phyloP scores from a whole-genome alignment of 1,140 invertebrate genomes.

The Drosophila guanche region DNA sequence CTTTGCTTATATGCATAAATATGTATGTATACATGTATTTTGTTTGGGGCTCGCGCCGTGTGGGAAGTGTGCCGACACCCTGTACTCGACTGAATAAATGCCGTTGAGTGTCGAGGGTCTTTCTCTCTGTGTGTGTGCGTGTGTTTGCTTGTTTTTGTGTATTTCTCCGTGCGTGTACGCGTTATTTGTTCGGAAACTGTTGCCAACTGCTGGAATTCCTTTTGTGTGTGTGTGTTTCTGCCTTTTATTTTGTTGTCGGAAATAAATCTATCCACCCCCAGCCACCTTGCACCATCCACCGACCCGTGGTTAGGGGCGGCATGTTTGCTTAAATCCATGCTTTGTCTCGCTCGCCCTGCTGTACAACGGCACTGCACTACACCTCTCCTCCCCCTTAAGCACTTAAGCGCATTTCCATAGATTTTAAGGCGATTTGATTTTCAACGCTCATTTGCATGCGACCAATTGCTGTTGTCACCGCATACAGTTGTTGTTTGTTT shows the following conservation, averaged over 20 bases:
- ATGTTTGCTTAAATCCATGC: conserved; percentile 60
- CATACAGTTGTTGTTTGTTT: conserved; percentile 11
- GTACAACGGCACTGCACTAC: too few species aligned
- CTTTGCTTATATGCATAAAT: too few species aligned
- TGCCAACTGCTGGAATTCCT: conserved; percentile 14
- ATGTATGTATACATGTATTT: too few species aligned
- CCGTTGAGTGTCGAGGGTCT: conserved; percentile 46
- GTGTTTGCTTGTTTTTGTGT: conserved; percentile 4
- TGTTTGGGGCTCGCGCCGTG: too few species aligned
- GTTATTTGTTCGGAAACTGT: conserved; percentile 28
- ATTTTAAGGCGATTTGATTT: conserved; percentile 69
- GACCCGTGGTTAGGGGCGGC: conserved; percentile 43
- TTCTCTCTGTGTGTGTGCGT: conserved; percentile 8
- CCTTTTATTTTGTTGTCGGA: conserved; percentile 16
- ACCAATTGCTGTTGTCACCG: conserved; percentile 42
- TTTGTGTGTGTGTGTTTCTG: conserved; percentile 5
- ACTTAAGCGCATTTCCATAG: conserved; percentile 73
- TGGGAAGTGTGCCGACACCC: not conserved
- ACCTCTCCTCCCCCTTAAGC: conserved; percentile 37
- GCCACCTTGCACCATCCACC: too few species aligned
- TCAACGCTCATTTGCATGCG: conserved; percentile 68
- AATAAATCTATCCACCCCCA: conserved; percentile 37
- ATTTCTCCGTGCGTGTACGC: conserved; percentile 22
- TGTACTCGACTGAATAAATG: conserved; percentile 15
- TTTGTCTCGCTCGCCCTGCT: conserved; percentile 1